Conservation (phyloP, 2,113 vertebrate species). For the Chloroceryle aenea region DNA sequence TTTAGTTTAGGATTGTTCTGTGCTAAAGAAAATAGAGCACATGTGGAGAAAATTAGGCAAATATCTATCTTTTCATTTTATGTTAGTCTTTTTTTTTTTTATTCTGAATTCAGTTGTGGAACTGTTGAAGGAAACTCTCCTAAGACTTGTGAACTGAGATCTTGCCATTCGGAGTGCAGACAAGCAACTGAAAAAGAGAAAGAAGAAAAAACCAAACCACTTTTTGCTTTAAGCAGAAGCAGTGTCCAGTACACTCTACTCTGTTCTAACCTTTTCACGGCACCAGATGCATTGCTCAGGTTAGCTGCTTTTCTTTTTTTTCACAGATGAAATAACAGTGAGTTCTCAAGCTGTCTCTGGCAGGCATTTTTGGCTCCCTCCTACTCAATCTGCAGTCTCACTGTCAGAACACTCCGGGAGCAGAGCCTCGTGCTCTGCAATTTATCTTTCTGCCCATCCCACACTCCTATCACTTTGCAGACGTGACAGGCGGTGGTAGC, state of each 20-base stretch:
- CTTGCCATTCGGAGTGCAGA: background rate
- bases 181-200: background rate
- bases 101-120: conserved; percentile 25
- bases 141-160: conserved; percentile 24
- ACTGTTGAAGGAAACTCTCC: conserved; percentile 40
- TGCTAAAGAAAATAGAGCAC: conserved; percentile 53
- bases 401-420: conserved; percentile 57
- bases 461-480: conserved; percentile 48
- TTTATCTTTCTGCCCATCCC: conserved; percentile 59
- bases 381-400: conserved; percentile 60
- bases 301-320: conserved; percentile 46
- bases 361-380: conserved; percentile 52
- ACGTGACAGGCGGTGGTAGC: conserved; percentile 14
- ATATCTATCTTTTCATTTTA: background rate
- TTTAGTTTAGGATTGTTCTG: conserved; percentile 20
- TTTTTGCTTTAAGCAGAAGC: conserved; percentile 6
- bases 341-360: conserved; percentile 51
- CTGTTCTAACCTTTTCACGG: background rate
- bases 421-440: conserved; percentile 6
- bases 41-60: conserved; percentile 64
- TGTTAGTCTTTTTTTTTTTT: background rate
- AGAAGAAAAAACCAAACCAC: background rate
- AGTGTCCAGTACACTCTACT: background rate
- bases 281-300: conserved; percentile 32
- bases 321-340: conserved; percentile 23